These are phyloP conservation scores for Cephus cinctus DNA, from an alignment of 1,140 invertebrate genomes.

Conservation along the genomic window DNA sequence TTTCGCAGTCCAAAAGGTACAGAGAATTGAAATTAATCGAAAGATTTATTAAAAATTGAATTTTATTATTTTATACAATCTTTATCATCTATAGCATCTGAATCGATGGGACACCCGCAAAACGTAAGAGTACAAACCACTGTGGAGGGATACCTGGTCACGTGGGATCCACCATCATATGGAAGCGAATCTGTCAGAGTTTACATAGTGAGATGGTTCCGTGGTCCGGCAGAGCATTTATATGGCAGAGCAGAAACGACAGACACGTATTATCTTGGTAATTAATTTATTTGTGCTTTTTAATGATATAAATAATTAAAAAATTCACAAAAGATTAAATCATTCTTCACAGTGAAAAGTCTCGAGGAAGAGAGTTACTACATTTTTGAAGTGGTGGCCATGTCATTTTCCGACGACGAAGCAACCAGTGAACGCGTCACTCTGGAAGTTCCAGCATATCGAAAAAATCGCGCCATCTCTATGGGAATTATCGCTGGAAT, in stretches of 20 bases:
- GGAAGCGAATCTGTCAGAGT: slow-evolving; percentile 59
- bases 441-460: slow-evolving; percentile 63
- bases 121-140: slow-evolving; percentile 66
- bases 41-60: neutral
- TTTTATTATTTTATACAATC: neutral
- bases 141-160: slow-evolving; percentile 67
- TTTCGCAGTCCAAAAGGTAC: slow-evolving; percentile 35
- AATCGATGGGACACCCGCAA: slow-evolving; percentile 62
- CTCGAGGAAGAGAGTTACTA: slow-evolving; percentile 67
- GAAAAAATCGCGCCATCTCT: slow-evolving; percentile 62
- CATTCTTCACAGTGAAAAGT: slow-evolving; percentile 57
- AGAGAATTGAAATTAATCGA: slow-evolving; percentile 7
- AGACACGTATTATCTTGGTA: slow-evolving; percentile 63
- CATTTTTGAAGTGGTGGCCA: slow-evolving; percentile 65
- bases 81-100: slow-evolving; percentile 25
- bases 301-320: too few relatives aligned
- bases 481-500: slow-evolving; percentile 62
- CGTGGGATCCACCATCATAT: slow-evolving; percentile 69
- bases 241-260: slow-evolving; percentile 63
- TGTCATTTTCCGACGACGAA: slow-evolving; percentile 58
- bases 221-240: slow-evolving; percentile 59
- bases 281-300: slow-evolving; percentile 12
- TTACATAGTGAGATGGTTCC: slow-evolving; percentile 65
- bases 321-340: slow-evolving; percentile 1
- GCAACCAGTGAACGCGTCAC: slow-evolving; percentile 59